Evolutionary conservation across 2,888 invertebrate genomes (phyloP).

Genomic region (Dinocampus coccinellae): DNA sequence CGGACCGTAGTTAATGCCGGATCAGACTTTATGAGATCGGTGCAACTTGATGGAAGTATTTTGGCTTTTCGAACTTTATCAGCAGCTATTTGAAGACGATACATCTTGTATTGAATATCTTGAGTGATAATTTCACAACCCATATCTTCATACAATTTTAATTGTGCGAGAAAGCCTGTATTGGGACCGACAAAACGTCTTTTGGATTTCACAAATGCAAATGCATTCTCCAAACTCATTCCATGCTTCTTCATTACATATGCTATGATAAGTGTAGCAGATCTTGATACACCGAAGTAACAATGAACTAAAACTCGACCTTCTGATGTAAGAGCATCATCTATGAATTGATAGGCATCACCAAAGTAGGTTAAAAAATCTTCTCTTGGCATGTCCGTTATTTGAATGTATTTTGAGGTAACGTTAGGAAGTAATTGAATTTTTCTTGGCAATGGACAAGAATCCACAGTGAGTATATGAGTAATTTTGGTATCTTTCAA

Average conservation of each 20-base stretch:
- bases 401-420: conserved; percentile 81
- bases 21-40: conserved; percentile 84
- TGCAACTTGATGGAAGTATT: conserved; percentile 84
- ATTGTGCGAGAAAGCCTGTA: conserved; percentile 83
- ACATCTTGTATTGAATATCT: conserved; percentile 80
- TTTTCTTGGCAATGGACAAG: conserved; percentile 84
- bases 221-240: conserved; percentile 81
- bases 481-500: conserved; percentile 78
- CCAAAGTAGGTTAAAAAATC: conserved; percentile 86
- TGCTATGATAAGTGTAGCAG: conserved; percentile 88
- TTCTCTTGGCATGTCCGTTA: conserved; percentile 87
- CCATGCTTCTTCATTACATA: conserved; percentile 89
- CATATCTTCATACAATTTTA: conserved; percentile 85
- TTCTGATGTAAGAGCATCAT: conserved; percentile 74
- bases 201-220: conserved; percentile 78
- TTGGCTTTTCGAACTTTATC: conserved; percentile 86
- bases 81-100: conserved; percentile 83
- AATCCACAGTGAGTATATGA: conserved; percentile 86
- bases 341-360: conserved; percentile 83
- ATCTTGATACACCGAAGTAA: conserved; percentile 91
- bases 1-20: conserved; percentile 81
- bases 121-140: conserved; percentile 79
- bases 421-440: conserved; percentile 78
- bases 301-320: conserved; percentile 90
- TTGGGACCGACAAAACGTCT: conserved; percentile 84